Conservation (phyloP, 2,113 vertebrate species). For the Meleagris gallopavo region DNA sequence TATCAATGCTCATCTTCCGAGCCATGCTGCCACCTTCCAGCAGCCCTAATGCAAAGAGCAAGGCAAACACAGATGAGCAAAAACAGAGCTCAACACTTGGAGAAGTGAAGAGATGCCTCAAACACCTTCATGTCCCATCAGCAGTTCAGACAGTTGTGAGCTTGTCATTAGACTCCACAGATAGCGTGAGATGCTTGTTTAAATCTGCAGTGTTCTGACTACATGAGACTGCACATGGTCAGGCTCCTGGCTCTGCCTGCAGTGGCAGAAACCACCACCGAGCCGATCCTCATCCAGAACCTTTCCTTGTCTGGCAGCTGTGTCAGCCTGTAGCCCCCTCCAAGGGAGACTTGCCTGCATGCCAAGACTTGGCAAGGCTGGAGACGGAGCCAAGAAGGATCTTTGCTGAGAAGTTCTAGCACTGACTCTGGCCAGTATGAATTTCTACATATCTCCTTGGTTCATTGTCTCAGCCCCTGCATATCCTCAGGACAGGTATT, state of each 20-base stretch:
- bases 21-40: slow-evolving; percentile 72
- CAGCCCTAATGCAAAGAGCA: not conserved
- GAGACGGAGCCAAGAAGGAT: not conserved
- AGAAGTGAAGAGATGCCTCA: not conserved
- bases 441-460: not conserved
- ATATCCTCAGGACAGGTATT: not conserved
- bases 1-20: slow-evolving; percentile 63
- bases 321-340: not conserved
- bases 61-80: not conserved
- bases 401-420: not conserved
- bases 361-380: not conserved
- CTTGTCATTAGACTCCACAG: not conserved
- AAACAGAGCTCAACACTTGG: not conserved
- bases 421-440: not conserved
- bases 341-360: not conserved
- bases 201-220: not conserved
- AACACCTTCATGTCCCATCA: not conserved
- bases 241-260: not conserved
- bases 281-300: not conserved
- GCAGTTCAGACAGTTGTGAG: not conserved
- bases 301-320: not conserved
- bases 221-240: not conserved
- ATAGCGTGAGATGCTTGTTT: not conserved
- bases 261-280: not conserved
- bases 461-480: not conserved